Evolutionary conservation across 2,797 vertebrate species (phyloP).

Genomic region (Xenops minutus): DNA sequence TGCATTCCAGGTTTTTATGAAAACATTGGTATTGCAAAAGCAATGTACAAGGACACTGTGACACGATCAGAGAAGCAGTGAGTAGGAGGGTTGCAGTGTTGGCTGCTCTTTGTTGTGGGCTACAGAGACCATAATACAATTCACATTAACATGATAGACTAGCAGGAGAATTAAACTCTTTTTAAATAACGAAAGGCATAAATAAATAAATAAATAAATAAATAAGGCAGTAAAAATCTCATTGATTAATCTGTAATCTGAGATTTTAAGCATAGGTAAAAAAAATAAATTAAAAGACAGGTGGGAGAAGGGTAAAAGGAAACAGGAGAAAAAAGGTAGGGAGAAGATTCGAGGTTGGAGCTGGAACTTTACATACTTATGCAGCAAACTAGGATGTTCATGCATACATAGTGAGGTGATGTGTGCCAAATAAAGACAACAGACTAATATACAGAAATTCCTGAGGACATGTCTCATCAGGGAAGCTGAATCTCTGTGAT

Average conservation of each 20-base stretch:
- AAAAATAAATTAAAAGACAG: background rate
- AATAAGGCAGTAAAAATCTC: background rate
- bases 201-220: background rate
- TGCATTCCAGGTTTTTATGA: background rate
- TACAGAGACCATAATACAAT: background rate
- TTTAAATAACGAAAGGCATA: background rate
- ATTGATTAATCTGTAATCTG: background rate
- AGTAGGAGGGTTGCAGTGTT: background rate
- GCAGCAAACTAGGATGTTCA: background rate
- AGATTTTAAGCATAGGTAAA: background rate
- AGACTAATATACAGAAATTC: background rate
- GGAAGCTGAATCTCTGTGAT: background rate
- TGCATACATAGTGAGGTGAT: background rate
- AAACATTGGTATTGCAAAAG: background rate
- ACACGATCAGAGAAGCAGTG: background rate
- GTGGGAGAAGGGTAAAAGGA: background rate
- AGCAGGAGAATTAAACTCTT: background rate
- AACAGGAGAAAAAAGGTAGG: background rate
- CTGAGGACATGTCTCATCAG: background rate
- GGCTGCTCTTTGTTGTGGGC: background rate
- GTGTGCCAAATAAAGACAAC: background rate
- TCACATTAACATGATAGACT: background rate
- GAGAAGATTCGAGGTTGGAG: background rate
- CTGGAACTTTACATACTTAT: background rate
- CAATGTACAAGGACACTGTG: background rate